Base-by-base conservation (phyloP, 2,888 invertebrate genomes). In the Tipula lateralis region DNA sequence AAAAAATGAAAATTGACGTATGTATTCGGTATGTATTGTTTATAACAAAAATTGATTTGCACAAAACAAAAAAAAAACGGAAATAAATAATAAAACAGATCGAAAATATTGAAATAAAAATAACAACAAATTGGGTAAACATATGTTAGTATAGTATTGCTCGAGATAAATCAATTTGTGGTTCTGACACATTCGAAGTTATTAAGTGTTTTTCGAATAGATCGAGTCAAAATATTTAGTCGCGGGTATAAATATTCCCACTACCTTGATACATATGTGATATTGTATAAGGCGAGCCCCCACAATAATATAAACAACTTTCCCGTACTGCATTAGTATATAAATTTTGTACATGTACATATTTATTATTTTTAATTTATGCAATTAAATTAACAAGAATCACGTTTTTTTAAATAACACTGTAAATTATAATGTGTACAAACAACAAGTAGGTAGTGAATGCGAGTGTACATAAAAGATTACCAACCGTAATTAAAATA, bases 331-430 rank as follows among this genome's bases (percentile, higher is more conserved):
- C 36, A 7, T 36, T 4, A n/a, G 9, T 39, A 39, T 32, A 66
- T 66, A 9, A 24, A 66, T 24, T 24, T 44, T 16, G n/a, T 66
- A 66, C 24, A 24, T 24, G 19, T 66, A 44, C 5, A 9, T 6
- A 19, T 66, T 50, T 66, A 66, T 24, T 66, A 66, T 66, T 66
- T 44, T 24, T 66, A 66, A 66, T 66, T 66, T 66, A 66, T 66
- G 66, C 66, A 66, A 66, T 66, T 66, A 66, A 66, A 66, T 66
- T 66, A 66, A 24, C 66, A 66, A 66, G 66, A 66, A 66, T 66
- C 66, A 66, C 66, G 66, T 66, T 66, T 66, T 44, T 24, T 24
- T 66, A 66, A 66, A 66, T 7, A 50, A 24, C 24, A 66, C 24
- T 66, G 66, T 66, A 66, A 7, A 66, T 66, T 24, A 9, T 66